Base-by-base conservation (phyloP, 30 jellyfish, hydroid and myxozoan genomes). In the Aurelia sp. region DNA sequence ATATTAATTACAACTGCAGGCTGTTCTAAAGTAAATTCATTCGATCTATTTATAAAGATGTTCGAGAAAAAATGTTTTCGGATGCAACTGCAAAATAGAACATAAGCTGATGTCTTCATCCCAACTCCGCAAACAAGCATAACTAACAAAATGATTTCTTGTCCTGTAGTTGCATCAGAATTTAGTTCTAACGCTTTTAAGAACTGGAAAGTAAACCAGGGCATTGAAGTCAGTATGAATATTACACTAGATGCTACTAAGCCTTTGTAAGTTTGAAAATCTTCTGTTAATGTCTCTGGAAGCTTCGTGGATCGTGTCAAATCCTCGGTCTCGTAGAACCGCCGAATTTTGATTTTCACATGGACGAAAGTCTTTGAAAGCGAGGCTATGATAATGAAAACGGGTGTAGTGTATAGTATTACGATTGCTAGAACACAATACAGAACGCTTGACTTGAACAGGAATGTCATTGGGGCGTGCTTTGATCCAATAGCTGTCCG, bases 1-100 rank as follows among this genome's bases (percentile, higher is more conserved):
- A 63, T 72, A 77, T 84, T 84, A 6, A 44, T 58, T 21, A 82
- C 24, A 33, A 84, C 93, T 1, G 58, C 84, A 19, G 92, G 85
- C 59, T 74, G 93, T 68, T 73, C 87, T 22, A 84, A 35, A 12
- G 77, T 73, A 47, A 71, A 84, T 18, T 84, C 65, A 15, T 18
- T 63, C 24, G 92, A 67, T 61, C 30, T 72, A 18, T 62, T 24
- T 19, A 48, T 8, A 10, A 73, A 73, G 3, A 84, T 18, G 15
- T 40, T 73, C 20, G 86, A 69, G 76, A 84, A 73, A 67, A 84
- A 66, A 30, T 65, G 33, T 67, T 67, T 64, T 57, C 93, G 57
- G 40, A 84, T 13, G 53, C 57, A 84, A 38, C 88, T 64, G 53
- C 82, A 59, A 51, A 84, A 68, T 10, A 73, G 19, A 7, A 84